Percentiles rank a stretch among this genome's conserved stretches.
Evolutionary conservation across 2,888 invertebrate genomes (phyloP).

Genomic region (Esperia sulphurella): DNA sequence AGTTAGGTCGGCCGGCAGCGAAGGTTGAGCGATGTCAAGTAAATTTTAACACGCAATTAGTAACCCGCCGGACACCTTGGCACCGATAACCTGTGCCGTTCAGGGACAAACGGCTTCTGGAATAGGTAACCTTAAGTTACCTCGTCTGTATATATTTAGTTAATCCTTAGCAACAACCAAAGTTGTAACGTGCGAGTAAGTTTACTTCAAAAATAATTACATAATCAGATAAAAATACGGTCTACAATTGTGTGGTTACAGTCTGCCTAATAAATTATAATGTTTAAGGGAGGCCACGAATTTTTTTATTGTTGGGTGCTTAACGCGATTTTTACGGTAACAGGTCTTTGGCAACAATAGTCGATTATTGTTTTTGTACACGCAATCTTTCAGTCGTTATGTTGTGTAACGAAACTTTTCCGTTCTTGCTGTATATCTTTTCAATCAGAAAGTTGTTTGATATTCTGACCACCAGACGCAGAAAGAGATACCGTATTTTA

Average conservation of each 20-base stretch:
- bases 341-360: constrained; percentile 47
- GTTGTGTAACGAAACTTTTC: constrained; percentile 38
- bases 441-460: constrained; percentile 33
- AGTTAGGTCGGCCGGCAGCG: constrained; percentile 36
- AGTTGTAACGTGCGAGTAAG: too few relatives aligned
- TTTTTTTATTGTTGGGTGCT: constrained; percentile 47
- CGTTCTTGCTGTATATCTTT: constrained; percentile 39
- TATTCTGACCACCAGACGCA: background rate
- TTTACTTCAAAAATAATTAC: background rate
- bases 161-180: background rate
- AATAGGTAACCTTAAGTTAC: constrained; percentile 4
- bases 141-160: constrained; percentile 1
- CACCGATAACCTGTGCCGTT: constrained; percentile 55
- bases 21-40: constrained; percentile 73
- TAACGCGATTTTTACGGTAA: constrained; percentile 50
- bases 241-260: background rate
- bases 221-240: background rate
- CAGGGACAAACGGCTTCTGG: constrained; percentile 40
- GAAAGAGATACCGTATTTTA: too few relatives aligned
- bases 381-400: constrained; percentile 56
- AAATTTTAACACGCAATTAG: constrained; percentile 76
- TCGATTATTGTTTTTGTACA: constrained; percentile 61
- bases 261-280: background rate
- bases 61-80: constrained; percentile 65
- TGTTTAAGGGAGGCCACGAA: constrained; percentile 32